Evolutionary conservation across 64 coral and sea anemone genomes (phyloP), one percentile per base, ranked within the genome.

Genomic region (Porites australiensis): DNA sequence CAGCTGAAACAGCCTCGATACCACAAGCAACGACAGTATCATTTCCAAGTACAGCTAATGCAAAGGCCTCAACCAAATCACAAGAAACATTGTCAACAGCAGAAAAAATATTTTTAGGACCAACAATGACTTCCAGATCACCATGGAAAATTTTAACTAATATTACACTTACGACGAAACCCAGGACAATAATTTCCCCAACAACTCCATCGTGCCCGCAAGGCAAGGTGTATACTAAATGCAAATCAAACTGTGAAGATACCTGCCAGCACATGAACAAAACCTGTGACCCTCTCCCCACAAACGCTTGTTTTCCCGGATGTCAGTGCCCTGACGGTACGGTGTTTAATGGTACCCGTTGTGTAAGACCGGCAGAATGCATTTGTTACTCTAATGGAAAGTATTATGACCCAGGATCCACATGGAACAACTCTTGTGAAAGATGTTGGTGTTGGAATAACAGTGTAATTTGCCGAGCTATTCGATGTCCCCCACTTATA

Each of bases 391-490:
- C 88, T 62, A 88, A 92, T 58, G 89, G 89, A 1, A 88, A 10
- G 4, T 86, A 77, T 60, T 83, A 91, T 72, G 92, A 94, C 4
- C 92, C 96, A 53, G 82, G 92, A 3, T 72, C 89, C 43, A 89
- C 68, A 2, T 98, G 96, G 96, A 94, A 77, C 0, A 88, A 73
- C 13, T 78, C 69, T 3, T 98, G 96, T 79, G 79, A 94, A 7
- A 19, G 47, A n/a, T 98, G 96, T 61, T 91, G 70, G 15, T 98
- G 96, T 14, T 98, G 96, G 96, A 91, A 98, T 62, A 94, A 94
- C 57, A 83, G 79, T 61, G 87, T 94, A 6, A 75, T 94, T 3
- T 98, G 96, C 58, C 73, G 58, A 15, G 47, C 68, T 22, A 94
- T 92, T 68, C 60, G 77, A 4, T 98, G 96, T 86, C 92, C 95